phyloP scores from a whole-genome alignment of 2,113 vertebrate genomes.

The Microcebus lehilahytsara region DNA sequence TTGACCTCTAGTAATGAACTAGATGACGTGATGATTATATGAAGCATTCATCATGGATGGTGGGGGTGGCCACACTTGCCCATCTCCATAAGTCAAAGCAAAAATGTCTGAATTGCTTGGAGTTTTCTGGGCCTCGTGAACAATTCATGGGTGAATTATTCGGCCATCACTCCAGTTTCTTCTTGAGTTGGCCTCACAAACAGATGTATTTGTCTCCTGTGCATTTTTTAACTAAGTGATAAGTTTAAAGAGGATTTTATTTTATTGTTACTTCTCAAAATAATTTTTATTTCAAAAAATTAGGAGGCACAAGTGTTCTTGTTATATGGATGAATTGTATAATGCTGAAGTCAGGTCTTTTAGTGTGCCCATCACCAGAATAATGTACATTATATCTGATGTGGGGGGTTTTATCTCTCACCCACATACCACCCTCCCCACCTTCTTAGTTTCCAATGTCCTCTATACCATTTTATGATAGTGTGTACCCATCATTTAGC shows the following conservation, averaged over 20 bases:
- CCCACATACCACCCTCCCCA: too few species aligned
- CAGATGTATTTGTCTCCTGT: constrained; percentile 15
- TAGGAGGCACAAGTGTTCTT: too few species aligned
- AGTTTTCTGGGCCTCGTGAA: neutral
- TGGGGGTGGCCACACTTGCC: neutral
- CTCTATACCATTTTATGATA: too few species aligned
- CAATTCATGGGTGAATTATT: neutral
- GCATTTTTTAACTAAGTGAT: constrained; percentile 26
- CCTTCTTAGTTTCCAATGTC: too few species aligned
- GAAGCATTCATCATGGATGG: neutral
- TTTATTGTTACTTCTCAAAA: too few species aligned
- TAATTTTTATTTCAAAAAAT: too few species aligned
- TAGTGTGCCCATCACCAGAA: too few species aligned
- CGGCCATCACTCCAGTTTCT: neutral
- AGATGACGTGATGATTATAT: neutral
- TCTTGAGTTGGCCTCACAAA: neutral
- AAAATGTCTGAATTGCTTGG: neutral
- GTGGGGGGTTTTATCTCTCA: too few species aligned
- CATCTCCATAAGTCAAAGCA: neutral
- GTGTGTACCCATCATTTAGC: too few species aligned
- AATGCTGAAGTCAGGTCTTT: too few species aligned
- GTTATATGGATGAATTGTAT: too few species aligned
- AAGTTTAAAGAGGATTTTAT: neutral
- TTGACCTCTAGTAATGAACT: neutral
- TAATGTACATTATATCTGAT: too few species aligned